Conservation (phyloP, 1,140 invertebrate genomes). For the Megalonaias nervosa region DNA sequence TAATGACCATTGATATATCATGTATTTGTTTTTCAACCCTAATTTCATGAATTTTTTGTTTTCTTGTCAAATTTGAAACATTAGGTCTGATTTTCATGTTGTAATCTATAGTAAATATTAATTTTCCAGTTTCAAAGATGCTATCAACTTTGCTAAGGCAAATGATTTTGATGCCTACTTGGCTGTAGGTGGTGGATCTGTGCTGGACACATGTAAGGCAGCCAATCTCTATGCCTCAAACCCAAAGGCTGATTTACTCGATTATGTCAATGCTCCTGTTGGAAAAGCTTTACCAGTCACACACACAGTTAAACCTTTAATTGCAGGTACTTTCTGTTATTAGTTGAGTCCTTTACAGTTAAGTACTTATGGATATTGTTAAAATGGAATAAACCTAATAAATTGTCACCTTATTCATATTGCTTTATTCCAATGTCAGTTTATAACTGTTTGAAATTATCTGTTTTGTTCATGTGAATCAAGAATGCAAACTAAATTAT, state of each 20-base stretch:
- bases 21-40: not conserved
- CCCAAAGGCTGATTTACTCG: conserved; percentile 86
- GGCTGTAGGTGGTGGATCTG: conserved; percentile 92
- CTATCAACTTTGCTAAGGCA: conserved; percentile 81
- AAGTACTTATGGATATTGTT: too few species aligned
- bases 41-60: not conserved
- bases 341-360: too few species aligned
- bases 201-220: conserved; percentile 92
- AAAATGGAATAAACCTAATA: conserved; percentile 41
- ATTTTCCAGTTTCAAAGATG: conserved; percentile 80
- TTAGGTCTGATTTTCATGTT: too few species aligned
- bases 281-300: conserved; percentile 85
- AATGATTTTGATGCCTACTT: conserved; percentile 85
- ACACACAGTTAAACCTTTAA: conserved; percentile 85
- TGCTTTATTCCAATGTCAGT: too few species aligned
- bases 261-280: conserved; percentile 91
- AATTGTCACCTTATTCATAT: not conserved
- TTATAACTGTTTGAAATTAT: too few species aligned
- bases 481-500: too few species aligned
- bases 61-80: not conserved
- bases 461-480: too few species aligned
- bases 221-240: conserved; percentile 89
- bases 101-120: not conserved
- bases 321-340: conserved; percentile 78
- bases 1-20: not conserved